A percentile compares a stretch with the other conserved stretches of the same genome.
Evolutionary conservation across 2,888 invertebrate genomes (phyloP).

Genomic region (Blera fallax): DNA sequence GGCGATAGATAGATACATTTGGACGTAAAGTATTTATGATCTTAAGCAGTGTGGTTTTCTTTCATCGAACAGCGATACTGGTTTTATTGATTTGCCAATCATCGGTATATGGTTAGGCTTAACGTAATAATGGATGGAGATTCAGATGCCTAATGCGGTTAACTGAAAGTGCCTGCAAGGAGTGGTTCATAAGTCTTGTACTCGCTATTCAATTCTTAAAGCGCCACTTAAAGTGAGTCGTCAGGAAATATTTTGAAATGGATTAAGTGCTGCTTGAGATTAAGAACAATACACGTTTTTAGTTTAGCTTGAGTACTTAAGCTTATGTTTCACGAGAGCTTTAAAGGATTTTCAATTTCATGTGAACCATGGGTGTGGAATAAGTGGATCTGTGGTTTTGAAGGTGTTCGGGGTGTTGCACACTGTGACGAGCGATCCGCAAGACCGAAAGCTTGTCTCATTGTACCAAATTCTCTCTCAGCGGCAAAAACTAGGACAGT

Average conservation of each 20-base stretch:
- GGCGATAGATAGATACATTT: background rate
- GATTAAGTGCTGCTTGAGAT: background rate
- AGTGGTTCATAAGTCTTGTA: background rate
- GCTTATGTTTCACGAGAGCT: too few species aligned
- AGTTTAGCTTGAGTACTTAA: too few species aligned
- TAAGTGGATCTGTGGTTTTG: too few species aligned
- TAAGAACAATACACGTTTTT: too few species aligned
- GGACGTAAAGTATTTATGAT: background rate
- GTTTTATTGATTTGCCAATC: slow-evolving; percentile 12
- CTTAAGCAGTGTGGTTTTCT: background rate
- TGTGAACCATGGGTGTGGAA: too few species aligned
- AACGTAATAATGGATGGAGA: background rate
- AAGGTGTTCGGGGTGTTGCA: too few species aligned
- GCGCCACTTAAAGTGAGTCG: background rate
- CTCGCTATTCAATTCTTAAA: background rate
- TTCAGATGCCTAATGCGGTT: background rate
- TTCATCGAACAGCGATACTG: background rate
- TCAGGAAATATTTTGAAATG: background rate
- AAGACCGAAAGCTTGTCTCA: too few species aligned
- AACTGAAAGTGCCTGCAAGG: background rate
- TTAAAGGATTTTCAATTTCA: too few species aligned
- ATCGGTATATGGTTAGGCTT: background rate
- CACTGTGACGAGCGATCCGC: too few species aligned
- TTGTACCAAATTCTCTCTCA: too few species aligned
- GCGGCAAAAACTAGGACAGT: too few species aligned